Evolutionary conservation across 2,113 vertebrate species (phyloP), one percentile per base, ranked within the genome.

Genomic region (Gobius niger): DNA sequence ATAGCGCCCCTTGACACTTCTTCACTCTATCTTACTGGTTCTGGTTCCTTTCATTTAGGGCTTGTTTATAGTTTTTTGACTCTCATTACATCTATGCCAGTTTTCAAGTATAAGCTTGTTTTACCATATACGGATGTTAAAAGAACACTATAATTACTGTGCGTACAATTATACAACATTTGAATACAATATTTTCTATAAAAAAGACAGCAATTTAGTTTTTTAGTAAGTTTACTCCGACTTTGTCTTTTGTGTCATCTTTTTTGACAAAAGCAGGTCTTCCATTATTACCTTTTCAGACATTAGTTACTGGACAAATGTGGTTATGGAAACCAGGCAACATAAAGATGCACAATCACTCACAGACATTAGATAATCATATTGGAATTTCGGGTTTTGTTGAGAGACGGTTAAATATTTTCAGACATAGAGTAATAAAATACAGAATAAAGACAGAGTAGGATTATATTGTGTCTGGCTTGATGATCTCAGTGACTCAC

Each of bases 321-420:
- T 12, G 52, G 73, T 74, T 70, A 68, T 81, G 83, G 89, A 89
- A 88, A 87, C 85, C 85, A 87, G 80, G 59, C 71, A 56, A 86
- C 52, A 41, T 82, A 82, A 85, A 82, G 67, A 63, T 64, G 69
- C 51, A 59, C 53, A 68, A 65, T 74, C 68, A 77, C 44, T 70
- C 42, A 66, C 69, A 88, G 88, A 88, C 88, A 62, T 90, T 75
- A 88, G 86, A 69, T 80, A 83, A 88, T 70, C 68, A 0, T 72
- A 15, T 54, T 80, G 86, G 82, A 88, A 90, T 90, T 86, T 53
- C 65, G 61, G 44, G 63, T 80, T 68, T 69, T 65, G 65, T 2
- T 72, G 69, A 76, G 18, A 68, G 75, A 78, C 57, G 78, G 72
- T 80, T 75, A 44, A 75, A 78, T 75, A 85, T 63, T 84, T 84